Conservation (phyloP, 1,140 invertebrate genomes). For the Drosophila athabasca region DNA sequence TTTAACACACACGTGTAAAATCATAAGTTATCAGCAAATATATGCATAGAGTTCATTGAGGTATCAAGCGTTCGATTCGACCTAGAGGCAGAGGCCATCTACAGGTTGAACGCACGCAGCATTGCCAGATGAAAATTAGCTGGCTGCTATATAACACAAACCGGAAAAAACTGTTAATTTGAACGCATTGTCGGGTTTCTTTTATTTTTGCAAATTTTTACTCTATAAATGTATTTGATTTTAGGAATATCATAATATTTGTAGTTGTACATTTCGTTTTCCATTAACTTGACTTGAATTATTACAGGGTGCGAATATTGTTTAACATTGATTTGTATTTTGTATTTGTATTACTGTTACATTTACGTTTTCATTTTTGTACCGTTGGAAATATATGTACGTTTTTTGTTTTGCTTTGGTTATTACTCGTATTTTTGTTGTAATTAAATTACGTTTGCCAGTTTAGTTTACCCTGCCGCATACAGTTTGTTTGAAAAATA, state of each 20-base stretch:
- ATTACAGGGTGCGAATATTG: slow-evolving; percentile 58
- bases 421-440: slow-evolving; percentile 50
- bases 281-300: slow-evolving; percentile 45
- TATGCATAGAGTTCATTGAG: neutral
- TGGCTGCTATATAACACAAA: slow-evolving; percentile 6
- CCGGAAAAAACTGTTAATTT: slow-evolving; percentile 3
- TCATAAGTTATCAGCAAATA: no score
- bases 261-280: slow-evolving; percentile 61
- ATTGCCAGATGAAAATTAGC: slow-evolving; percentile 29
- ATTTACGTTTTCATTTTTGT: slow-evolving; percentile 58
- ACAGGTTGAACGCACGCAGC: neutral
- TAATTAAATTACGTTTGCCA: slow-evolving; percentile 68
- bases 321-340: slow-evolving; percentile 49
- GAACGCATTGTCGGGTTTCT: slow-evolving; percentile 33
- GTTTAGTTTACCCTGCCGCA: slow-evolving; percentile 56
- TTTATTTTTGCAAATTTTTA: slow-evolving; percentile 66
- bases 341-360: slow-evolving; percentile 46
- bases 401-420: slow-evolving; percentile 31
- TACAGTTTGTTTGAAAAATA: slow-evolving; percentile 70
- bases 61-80: slow-evolving; percentile 9
- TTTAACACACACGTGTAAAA: neutral
- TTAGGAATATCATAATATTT: slow-evolving; percentile 71
- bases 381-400: slow-evolving; percentile 51
- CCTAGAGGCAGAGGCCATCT: neutral
- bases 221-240: slow-evolving; percentile 48